These are phyloP conservation scores for Heliangelus exortis DNA, from an alignment of 2,797 vertebrate genomes.

Conservation along the genomic window DNA sequence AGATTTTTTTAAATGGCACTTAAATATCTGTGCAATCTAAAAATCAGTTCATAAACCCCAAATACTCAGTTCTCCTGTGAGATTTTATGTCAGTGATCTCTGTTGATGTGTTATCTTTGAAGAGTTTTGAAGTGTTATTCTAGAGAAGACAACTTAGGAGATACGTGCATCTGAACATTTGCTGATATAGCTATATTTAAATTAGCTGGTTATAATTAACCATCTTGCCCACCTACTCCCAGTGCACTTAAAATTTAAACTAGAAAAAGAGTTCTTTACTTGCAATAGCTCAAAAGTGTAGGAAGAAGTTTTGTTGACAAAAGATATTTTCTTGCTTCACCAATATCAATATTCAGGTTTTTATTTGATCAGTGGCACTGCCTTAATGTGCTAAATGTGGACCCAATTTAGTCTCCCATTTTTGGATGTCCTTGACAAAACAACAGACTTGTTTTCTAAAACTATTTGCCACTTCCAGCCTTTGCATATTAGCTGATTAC, in stretches of 20 bases:
- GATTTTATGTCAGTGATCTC: slow-evolving; percentile 50
- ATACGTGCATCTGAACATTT: slow-evolving; percentile 16
- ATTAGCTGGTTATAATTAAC: slow-evolving; percentile 36
- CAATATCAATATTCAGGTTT: neutral
- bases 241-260: slow-evolving; percentile 6
- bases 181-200: slow-evolving; percentile 39
- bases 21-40: slow-evolving; percentile 50
- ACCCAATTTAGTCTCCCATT: neutral
- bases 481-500: slow-evolving; percentile 39
- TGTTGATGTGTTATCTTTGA: slow-evolving; percentile 18
- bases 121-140: slow-evolving; percentile 24
- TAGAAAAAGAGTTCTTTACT: neutral
- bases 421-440: neutral
- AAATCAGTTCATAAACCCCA: slow-evolving; percentile 38
- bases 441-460: slow-evolving; percentile 10
- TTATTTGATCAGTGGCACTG: neutral
- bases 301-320: slow-evolving; percentile 6
- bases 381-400: slow-evolving; percentile 1
- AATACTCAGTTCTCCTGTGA: slow-evolving; percentile 37
- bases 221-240: neutral
- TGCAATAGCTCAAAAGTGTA: neutral
- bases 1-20: slow-evolving; percentile 21
- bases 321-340: slow-evolving; percentile 1
- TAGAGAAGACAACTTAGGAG: neutral
- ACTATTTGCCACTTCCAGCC: slow-evolving; percentile 39